Conservation (phyloP, 2,888 invertebrate genomes). For the Sminthurinus aureus region DNA sequence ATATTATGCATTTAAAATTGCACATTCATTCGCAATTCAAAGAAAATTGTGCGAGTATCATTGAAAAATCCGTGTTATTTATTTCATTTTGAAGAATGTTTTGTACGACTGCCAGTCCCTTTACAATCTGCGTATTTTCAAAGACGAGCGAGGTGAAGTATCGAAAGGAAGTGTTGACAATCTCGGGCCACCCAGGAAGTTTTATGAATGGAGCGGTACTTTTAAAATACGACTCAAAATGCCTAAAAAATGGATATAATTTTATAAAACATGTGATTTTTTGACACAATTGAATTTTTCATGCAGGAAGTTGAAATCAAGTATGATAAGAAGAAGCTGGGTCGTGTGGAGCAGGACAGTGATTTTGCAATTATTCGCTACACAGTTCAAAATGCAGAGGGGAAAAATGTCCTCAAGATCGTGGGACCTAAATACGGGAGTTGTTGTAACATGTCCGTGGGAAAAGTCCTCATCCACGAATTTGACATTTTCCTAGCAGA, state of each 20-base stretch:
- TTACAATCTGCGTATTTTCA: conserved; percentile 12
- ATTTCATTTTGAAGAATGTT: conserved; percentile 24
- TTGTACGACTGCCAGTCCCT: conserved; percentile 23
- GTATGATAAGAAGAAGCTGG: conserved; percentile 33
- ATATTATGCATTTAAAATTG: no score
- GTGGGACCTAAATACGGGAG: conserved; percentile 18
- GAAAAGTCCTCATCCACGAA: conserved; percentile 29
- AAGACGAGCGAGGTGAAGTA: conserved; percentile 22
- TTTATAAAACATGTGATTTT: no score
- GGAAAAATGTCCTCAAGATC: conserved; percentile 32
- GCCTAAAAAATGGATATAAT: no score
- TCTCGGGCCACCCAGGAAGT: conserved; percentile 27
- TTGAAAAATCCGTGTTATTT: no score
- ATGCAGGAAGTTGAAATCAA: conserved; percentile 26
- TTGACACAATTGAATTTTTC: not conserved
- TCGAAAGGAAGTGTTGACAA: conserved; percentile 11
- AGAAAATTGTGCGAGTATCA: no score
- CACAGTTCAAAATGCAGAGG: conserved; percentile 29
- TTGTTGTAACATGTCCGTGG: conserved; percentile 26
- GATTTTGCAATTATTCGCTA: conserved; percentile 32
- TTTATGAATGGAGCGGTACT: conserved; percentile 29
- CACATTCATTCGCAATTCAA: no score
- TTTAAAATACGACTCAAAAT: not conserved
- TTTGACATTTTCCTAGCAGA: conserved; percentile 40
- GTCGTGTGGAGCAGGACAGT: conserved; percentile 31